A percentile compares a stretch with the other conserved stretches of the same genome.
These are phyloP conservation scores for Scyliorhinus canicula DNA, from an alignment of 2,797 vertebrate genomes.

Conservation along the genomic window DNA sequence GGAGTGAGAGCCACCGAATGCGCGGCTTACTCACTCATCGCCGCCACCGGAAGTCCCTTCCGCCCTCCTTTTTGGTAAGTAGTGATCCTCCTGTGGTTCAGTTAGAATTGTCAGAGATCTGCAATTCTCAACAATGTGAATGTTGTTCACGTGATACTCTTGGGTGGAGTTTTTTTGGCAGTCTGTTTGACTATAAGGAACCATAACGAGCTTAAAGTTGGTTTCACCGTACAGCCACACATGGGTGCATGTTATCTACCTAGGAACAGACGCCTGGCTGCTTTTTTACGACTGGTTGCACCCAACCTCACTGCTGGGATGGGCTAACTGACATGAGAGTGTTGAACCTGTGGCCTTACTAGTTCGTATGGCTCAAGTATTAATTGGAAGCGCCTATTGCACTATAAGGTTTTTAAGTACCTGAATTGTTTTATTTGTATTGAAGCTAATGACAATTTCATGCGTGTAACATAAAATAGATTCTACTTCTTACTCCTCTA, in stretches of 20 bases:
- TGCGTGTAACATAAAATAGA: background rate
- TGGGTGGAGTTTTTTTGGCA: background rate
- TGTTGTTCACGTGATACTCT: background rate
- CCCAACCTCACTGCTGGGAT: slow-evolving; percentile 13
- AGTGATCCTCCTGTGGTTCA: no score
- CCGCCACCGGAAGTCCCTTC: no score
- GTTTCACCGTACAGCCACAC: background rate
- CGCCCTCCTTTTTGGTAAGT: no score
- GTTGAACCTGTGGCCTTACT: background rate
- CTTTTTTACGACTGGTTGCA: slow-evolving; percentile 24
- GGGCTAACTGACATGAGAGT: background rate
- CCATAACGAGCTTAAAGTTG: background rate
- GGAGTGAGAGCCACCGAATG: no score
- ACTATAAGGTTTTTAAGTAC: background rate
- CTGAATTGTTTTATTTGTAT: background rate
- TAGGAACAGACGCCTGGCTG: background rate
- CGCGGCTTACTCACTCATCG: no score
- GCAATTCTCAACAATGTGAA: background rate
- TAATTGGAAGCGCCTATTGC: background rate
- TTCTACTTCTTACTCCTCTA: background rate
- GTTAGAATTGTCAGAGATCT: background rate
- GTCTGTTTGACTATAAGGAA: background rate
- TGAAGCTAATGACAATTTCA: background rate
- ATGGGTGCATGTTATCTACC: background rate
- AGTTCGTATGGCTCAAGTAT: background rate